A percentile compares a stretch with the other conserved stretches of the same genome.
These are phyloP conservation scores for Drosophila siamana DNA, from an alignment of 2,888 invertebrate genomes.

Conservation along the genomic window DNA sequence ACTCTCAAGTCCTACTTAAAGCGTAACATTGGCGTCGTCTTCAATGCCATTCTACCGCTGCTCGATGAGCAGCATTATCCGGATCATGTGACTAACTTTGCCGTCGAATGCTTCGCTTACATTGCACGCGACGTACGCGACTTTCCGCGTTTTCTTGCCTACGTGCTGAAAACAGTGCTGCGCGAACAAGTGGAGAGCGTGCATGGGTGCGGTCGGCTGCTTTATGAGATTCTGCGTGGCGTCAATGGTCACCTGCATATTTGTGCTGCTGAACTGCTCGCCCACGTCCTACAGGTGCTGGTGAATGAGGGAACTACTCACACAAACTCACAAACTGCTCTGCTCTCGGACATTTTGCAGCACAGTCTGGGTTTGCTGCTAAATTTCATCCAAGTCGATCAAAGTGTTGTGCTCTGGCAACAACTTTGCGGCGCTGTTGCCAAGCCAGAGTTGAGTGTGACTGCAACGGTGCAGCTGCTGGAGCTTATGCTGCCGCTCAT, in stretches of 20 bases:
- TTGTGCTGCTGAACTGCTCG: slow-evolving; percentile 90
- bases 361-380: slow-evolving; percentile 89
- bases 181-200: slow-evolving; percentile 90
- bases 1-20: slow-evolving; percentile 93
- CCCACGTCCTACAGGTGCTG: slow-evolving; percentile 88
- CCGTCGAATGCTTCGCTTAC: slow-evolving; percentile 98
- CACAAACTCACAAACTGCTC: slow-evolving; percentile 50
- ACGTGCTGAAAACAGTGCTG: slow-evolving; percentile 89
- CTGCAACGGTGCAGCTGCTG: slow-evolving; percentile 44
- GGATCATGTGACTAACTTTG: slow-evolving; percentile 95
- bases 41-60: slow-evolving; percentile 90
- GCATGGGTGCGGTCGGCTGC: slow-evolving; percentile 92
- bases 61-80: slow-evolving; percentile 90
- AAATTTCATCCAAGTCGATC: slow-evolving; percentile 88
- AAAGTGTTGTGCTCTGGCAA: slow-evolving; percentile 89
- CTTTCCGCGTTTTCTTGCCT: slow-evolving; percentile 90
- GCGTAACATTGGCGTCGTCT: slow-evolving; percentile 91
- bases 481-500: slow-evolving; percentile 87
- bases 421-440: slow-evolving; percentile 84
- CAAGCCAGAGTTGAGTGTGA: not conserved
- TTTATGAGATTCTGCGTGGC: slow-evolving; percentile 95
- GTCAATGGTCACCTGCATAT: slow-evolving; percentile 94
- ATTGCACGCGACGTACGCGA: slow-evolving; percentile 95
- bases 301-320: slow-evolving; percentile 75
- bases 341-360: slow-evolving; percentile 88